Evolutionary conservation across 2,888 invertebrate genomes (phyloP).

Genomic region (Mermis nigrescens): DNA sequence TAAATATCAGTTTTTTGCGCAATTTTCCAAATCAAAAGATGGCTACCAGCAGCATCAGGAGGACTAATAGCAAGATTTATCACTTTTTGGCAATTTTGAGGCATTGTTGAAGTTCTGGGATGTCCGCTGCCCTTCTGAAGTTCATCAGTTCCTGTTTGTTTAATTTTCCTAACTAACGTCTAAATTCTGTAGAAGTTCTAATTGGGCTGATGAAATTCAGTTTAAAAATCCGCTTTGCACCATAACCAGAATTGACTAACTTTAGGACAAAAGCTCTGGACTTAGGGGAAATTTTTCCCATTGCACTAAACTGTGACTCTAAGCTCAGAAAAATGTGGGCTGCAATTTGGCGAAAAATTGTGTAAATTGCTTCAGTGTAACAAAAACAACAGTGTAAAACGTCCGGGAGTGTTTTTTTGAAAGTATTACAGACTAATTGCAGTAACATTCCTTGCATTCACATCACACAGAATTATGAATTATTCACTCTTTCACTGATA

Average conservation of each 20-base stretch:
- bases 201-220: neutral
- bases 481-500: too few relatives aligned
- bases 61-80: neutral
- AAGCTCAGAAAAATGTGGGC: neutral
- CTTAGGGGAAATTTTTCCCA: neutral
- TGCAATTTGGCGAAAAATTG: neutral
- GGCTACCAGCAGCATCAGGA: too few relatives aligned
- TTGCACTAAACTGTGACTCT: neutral
- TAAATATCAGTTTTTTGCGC: neutral
- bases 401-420: too few relatives aligned
- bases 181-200: neutral
- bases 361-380: neutral
- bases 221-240: neutral
- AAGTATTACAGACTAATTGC: too few relatives aligned
- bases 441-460: too few relatives aligned
- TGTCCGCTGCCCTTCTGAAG: neutral
- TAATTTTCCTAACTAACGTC: neutral
- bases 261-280: neutral
- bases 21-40: too few relatives aligned
- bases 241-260: neutral
- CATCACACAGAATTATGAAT: too few relatives aligned
- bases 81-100: neutral
- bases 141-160: neutral
- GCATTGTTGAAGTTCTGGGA: neutral
- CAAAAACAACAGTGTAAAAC: too few relatives aligned